Conservation (phyloP, 1,140 invertebrate species). For the Anoplolepis gracilipes region DNA sequence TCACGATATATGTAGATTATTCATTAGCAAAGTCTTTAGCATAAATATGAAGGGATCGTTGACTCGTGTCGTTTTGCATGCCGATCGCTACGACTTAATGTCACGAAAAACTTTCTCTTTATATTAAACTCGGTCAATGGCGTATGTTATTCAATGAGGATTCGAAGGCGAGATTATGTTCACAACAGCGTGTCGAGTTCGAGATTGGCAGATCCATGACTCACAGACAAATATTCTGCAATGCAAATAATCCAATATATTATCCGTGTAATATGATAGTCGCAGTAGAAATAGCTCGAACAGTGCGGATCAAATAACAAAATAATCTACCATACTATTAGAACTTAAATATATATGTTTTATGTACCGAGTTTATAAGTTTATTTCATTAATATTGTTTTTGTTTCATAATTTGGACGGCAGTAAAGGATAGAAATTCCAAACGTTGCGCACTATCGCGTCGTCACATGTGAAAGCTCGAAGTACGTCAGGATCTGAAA, state of each 20-base stretch:
- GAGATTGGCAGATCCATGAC: slow-evolving; percentile 36
- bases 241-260: neutral
- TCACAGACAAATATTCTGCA: slow-evolving; percentile 41
- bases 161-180: slow-evolving; percentile 57
- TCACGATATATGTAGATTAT: neutral
- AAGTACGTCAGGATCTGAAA: slow-evolving; percentile 75
- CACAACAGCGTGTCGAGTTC: slow-evolving; percentile 4
- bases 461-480: slow-evolving; percentile 70
- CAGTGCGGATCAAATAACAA: neutral
- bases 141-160: slow-evolving; percentile 67
- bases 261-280: neutral
- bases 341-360: neutral
- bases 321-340: neutral
- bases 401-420: slow-evolving; percentile 72
- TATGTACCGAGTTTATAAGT: neutral
- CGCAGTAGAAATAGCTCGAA: neutral
- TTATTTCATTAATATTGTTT: neutral
- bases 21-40: neutral
- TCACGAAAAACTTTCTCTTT: slow-evolving; percentile 74
- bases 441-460: slow-evolving; percentile 64
- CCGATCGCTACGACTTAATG: slow-evolving; percentile 43
- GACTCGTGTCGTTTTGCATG: slow-evolving; percentile 39
- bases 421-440: slow-evolving; percentile 74
- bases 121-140: slow-evolving; percentile 75
- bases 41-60: slow-evolving; percentile 21